phyloP scores from a whole-genome alignment of 2,113 vertebrate species.

The Dipodomys stephensi region DNA sequence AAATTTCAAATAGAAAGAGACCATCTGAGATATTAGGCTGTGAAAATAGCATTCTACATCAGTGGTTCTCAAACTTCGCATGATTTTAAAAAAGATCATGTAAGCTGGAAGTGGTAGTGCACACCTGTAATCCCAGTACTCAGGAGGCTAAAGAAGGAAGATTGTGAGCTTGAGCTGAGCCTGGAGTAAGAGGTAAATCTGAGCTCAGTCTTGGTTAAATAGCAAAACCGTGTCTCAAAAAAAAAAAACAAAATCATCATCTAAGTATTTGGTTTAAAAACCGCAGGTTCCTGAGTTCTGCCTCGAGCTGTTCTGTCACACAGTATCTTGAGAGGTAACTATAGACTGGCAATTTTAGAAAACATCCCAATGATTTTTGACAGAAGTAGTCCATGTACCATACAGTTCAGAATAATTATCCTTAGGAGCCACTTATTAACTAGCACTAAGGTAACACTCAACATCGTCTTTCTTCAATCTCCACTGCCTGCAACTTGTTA shows the following conservation, averaged over 20 bases:
- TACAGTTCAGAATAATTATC: not conserved
- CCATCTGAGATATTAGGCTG: slow-evolving; percentile 59
- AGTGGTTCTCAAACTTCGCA: slow-evolving; percentile 56
- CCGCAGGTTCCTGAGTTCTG: not conserved
- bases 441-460: not conserved
- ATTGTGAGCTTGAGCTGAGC: no score
- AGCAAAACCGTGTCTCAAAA: no score
- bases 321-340: not conserved
- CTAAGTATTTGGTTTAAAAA: not conserved
- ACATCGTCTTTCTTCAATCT: not conserved
- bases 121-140: no score
- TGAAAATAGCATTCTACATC: slow-evolving; percentile 64
- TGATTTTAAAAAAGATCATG: not conserved
- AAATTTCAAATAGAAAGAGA: slow-evolving; percentile 71
- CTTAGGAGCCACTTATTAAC: not conserved
- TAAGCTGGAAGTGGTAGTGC: no score
- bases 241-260: not conserved
- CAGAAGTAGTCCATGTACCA: not conserved
- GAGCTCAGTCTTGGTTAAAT: no score
- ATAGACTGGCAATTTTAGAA: not conserved
- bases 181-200: no score
- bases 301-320: not conserved
- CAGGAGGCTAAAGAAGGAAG: no score
- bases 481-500: not conserved
- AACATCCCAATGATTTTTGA: not conserved